Conservation (phyloP, 2,888 invertebrate genomes). For the Dimorphilus gyrociliatus region DNA sequence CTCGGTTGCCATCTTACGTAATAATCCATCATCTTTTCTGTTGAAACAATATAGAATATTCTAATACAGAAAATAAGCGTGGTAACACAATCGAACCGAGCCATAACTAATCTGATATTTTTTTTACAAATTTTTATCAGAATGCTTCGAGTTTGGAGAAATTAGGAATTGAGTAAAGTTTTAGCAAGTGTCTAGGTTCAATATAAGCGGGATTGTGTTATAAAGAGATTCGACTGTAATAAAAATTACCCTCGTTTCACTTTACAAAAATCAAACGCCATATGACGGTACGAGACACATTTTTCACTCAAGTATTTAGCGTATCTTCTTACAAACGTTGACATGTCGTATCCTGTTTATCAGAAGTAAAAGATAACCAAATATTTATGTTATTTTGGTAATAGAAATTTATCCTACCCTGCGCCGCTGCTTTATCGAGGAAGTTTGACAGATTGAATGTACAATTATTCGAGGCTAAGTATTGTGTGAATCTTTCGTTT, state of each 20-base stretch:
- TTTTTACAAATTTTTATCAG: no score
- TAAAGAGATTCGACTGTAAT: not conserved
- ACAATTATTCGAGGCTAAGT: constrained; percentile 97
- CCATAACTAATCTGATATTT: no score
- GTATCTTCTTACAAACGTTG: constrained; percentile 92
- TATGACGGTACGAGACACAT: constrained; percentile 89
- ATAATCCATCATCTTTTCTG: constrained; percentile 88
- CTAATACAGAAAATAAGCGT: no score
- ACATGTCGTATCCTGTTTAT: constrained; percentile 86
- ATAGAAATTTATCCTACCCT: constrained; percentile 84
- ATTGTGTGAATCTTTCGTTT: constrained; percentile 99
- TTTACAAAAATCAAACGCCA: constrained; percentile 99
- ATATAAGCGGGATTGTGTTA: constrained; percentile 2
- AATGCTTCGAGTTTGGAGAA: no score
- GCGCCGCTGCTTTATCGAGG: constrained; percentile 88
- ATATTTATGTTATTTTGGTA: not conserved
- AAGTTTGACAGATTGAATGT: constrained; percentile 95
- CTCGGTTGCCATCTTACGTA: constrained; percentile 92
- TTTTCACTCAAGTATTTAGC: constrained; percentile 99
- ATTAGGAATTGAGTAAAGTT: not conserved
- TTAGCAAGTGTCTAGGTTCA: not conserved
- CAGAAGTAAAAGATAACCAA: not conserved
- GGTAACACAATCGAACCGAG: no score
- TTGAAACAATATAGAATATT: constrained; percentile 14
- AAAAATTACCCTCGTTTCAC: constrained; percentile 79